phyloP scores from a whole-genome alignment of 2,797 vertebrate species.

The Malacoraja senta region DNA sequence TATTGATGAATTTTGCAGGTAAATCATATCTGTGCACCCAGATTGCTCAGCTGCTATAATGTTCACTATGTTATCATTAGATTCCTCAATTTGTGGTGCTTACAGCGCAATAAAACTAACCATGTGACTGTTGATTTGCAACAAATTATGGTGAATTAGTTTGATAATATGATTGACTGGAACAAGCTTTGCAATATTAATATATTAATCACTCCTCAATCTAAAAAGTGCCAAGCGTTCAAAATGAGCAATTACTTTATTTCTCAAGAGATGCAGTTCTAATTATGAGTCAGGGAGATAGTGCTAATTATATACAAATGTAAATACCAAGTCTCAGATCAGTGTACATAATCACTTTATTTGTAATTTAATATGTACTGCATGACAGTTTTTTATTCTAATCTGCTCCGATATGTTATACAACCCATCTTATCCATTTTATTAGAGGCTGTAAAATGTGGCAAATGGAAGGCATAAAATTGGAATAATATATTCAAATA shows the following conservation, averaged over 20 bases:
- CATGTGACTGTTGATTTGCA: conserved; percentile 53
- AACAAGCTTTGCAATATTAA: conserved; percentile 74
- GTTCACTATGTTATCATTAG: neutral
- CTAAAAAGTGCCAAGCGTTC: conserved; percentile 71
- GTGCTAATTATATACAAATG: conserved; percentile 61
- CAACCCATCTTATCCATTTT: neutral
- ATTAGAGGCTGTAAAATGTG: conserved; percentile 19
- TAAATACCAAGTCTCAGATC: conserved; percentile 64
- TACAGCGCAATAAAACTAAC: conserved; percentile 40
- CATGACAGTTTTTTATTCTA: conserved; percentile 1
- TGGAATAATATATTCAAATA: conserved; percentile 22
- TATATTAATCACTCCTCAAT: conserved; percentile 83
- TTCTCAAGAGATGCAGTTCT: conserved; percentile 63
- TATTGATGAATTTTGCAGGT: neutral
- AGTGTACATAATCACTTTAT: conserved; percentile 52
- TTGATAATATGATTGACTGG: conserved; percentile 64
- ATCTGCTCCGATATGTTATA: neutral
- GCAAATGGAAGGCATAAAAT: neutral
- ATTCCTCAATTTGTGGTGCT: neutral
- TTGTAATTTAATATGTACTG: conserved; percentile 33
- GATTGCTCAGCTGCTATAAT: neutral
- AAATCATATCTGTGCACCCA: neutral
- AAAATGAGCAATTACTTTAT: conserved; percentile 82
- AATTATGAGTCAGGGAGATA: conserved; percentile 66
- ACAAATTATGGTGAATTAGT: conserved; percentile 67